Percentiles rank a stretch among this genome's conserved stretches.
Conservation (phyloP, 2,888 invertebrate species). For the Lasioglossum marginatum region DNA sequence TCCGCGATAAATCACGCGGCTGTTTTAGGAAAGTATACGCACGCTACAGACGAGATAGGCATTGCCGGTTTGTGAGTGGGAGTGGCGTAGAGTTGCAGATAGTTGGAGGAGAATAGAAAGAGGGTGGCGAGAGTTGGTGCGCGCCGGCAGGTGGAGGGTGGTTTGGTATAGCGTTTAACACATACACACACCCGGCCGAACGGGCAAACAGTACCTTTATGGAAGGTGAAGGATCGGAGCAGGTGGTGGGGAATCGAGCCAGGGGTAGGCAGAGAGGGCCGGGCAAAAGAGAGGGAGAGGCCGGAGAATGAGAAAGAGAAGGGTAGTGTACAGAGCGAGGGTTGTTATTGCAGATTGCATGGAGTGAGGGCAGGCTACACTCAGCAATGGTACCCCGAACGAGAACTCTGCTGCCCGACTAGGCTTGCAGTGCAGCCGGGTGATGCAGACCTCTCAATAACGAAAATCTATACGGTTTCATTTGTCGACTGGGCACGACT, state of each 20-base stretch:
- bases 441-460: conserved; percentile 80
- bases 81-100: conserved; percentile 65
- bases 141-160: conserved; percentile 40
- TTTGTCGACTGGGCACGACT: conserved; percentile 79
- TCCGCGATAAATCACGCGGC: conserved; percentile 66
- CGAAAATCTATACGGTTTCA: conserved; percentile 82
- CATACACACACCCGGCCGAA: conserved; percentile 52
- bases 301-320: conserved; percentile 39
- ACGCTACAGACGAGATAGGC: conserved; percentile 65
- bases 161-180: conserved; percentile 73
- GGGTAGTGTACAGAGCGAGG: conserved; percentile 73
- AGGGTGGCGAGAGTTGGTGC: conserved; percentile 62
- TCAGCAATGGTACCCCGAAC: conserved; percentile 75
- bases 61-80: conserved; percentile 52
- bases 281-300: conserved; percentile 39
- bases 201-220: conserved; percentile 71
- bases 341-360: conserved; percentile 82
- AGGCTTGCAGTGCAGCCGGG: conserved; percentile 66
- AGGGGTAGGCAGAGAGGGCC: conserved; percentile 26
- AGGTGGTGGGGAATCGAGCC: conserved; percentile 25
- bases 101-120: conserved; percentile 69
- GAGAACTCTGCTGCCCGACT: conserved; percentile 71
- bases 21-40: conserved; percentile 63
- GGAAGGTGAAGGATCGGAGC: conserved; percentile 72
- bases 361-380: conserved; percentile 79